Evolutionary conservation across 2,888 invertebrate species (phyloP).

Genomic region (Epinotia bilunana): DNA sequence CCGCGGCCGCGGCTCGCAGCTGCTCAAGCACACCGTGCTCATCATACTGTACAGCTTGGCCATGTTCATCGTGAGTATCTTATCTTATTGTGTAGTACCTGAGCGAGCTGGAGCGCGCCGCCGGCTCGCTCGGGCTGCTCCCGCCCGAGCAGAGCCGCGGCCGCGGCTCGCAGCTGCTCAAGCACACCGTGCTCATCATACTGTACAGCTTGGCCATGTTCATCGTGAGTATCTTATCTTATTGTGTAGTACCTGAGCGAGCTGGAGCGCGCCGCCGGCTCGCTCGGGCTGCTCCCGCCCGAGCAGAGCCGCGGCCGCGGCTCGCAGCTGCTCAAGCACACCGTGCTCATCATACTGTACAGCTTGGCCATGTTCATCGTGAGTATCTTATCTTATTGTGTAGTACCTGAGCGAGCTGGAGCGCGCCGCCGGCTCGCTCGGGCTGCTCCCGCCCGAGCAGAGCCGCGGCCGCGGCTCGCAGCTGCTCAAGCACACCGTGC

Average conservation of each 20-base stretch:
- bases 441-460: slow-evolving; percentile 74
- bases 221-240: slow-evolving; percentile 86
- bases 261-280: slow-evolving; percentile 70
- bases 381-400: slow-evolving; percentile 74
- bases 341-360: slow-evolving; percentile 91
- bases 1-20: slow-evolving; percentile 84
- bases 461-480: slow-evolving; percentile 83
- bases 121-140: slow-evolving; percentile 68
- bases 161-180: slow-evolving; percentile 87
- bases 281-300: slow-evolving; percentile 72
- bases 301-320: slow-evolving; percentile 72
- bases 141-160: slow-evolving; percentile 73
- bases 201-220: slow-evolving; percentile 94
- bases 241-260: slow-evolving; percentile 65
- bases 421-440: slow-evolving; percentile 69
- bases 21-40: slow-evolving; percentile 92
- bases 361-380: slow-evolving; percentile 95
- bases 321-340: slow-evolving; percentile 91
- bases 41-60: slow-evolving; percentile 91
- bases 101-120: slow-evolving; percentile 69
- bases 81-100: slow-evolving; percentile 61
- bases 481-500: slow-evolving; percentile 91
- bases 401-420: slow-evolving; percentile 67
- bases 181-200: slow-evolving; percentile 93
- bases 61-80: slow-evolving; percentile 92